phyloP scores from a whole-genome alignment of 2,888 invertebrate species.

The Trachelus iudaicus region DNA sequence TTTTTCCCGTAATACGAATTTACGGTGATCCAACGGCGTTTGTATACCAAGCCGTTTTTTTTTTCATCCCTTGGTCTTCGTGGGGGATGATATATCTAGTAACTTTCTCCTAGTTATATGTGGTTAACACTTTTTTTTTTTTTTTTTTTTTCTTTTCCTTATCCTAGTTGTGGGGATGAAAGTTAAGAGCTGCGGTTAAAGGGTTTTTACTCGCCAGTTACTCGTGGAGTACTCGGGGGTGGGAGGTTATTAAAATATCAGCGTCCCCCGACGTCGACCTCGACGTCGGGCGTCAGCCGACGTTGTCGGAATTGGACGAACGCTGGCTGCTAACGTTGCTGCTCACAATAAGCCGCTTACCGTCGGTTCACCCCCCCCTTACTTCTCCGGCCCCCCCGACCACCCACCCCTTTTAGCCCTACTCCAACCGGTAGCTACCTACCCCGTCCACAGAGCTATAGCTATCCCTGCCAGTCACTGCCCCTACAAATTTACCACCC shows the following conservation, averaged over 20 bases:
- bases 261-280: constrained; percentile 10
- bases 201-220: background rate
- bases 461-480: background rate
- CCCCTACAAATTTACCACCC: constrained; percentile 3
- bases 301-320: constrained; percentile 13
- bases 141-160: background rate
- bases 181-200: background rate
- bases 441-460: background rate
- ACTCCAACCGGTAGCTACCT: background rate
- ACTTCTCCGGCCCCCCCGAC: constrained; percentile 3
- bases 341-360: constrained; percentile 34
- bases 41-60: background rate
- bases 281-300: background rate
- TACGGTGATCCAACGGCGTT: background rate
- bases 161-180: background rate
- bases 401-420: constrained; percentile 13
- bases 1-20: background rate
- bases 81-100: background rate
- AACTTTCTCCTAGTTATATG: background rate
- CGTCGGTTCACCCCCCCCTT: constrained; percentile 7
- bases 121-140: background rate
- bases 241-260: background rate
- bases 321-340: constrained; percentile 26
- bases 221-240: background rate
- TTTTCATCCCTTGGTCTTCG: background rate